A percentile compares a stretch with the other conserved stretches of the same genome.
phyloP scores from a whole-genome alignment of 2,888 invertebrate species.

The Limnephilus auricula region DNA sequence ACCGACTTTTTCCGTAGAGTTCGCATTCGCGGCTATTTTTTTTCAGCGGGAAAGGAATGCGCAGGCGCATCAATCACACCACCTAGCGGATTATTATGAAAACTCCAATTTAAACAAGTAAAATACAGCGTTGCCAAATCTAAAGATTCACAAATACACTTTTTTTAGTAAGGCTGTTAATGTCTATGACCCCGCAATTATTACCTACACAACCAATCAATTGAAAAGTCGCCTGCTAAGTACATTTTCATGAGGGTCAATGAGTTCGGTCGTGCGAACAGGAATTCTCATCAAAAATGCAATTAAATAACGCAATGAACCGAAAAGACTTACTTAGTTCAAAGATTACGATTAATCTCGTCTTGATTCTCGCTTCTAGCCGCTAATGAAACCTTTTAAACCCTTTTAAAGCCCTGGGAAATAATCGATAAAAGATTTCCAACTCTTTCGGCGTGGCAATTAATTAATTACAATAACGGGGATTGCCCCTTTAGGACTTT shows the following conservation, averaged over 20 bases:
- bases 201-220: neutral
- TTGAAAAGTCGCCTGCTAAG: neutral
- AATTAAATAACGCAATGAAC: conserved; percentile 3
- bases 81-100: no score
- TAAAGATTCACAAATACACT: no score
- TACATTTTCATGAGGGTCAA: neutral
- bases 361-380: neutral
- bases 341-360: conserved; percentile 21
- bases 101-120: no score
- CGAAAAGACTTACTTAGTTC: neutral
- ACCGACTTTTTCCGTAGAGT: no score
- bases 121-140: no score
- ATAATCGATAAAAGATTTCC: neutral
- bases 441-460: neutral
- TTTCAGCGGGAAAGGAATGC: no score
- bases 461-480: conserved; percentile 3
- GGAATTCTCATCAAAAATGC: conserved; percentile 5
- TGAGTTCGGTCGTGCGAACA: neutral
- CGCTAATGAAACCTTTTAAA: conserved; percentile 16
- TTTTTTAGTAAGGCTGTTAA: no score
- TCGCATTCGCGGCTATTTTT: no score
- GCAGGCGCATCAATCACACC: no score
- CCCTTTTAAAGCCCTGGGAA: neutral
- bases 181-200: neutral
- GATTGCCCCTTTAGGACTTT: neutral